Evolutionary conservation across 2,797 vertebrate species (phyloP), one percentile per base, ranked within the genome.

Genomic region (Oreonectes daqikongensis): DNA sequence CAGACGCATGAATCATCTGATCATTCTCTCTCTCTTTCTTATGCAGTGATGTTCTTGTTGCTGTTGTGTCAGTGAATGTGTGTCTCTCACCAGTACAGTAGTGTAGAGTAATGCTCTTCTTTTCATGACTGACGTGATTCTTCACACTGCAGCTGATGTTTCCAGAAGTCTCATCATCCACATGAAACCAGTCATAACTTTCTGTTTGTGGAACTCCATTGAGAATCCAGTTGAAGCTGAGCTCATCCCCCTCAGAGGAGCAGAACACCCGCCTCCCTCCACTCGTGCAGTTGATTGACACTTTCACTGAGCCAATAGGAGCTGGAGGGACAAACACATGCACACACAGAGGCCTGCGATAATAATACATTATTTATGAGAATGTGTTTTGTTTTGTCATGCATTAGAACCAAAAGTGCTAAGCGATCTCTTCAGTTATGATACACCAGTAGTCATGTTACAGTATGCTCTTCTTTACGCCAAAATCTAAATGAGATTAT

Each of bases 231-330:
- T 0, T 72, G 53, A 67, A 79, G 26, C 1, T 6, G 30, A 72
- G 69, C 28, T 60, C 5, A n/a, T 79, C 77, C 50, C 77, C 77
- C 2, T 67, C 17, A 72, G 77, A 72, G 24, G 69, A 71, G 67
- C 77, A 79, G 69, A 9, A 60, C 61, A 72, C 77, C n/a, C 15
- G 35, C 77, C 50, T 60, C 22, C 2, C 2, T 18, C 11, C 22
- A 68, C 7, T n/a, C 14, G 8, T 30, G 30, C 70, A 73, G 15
- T 0, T 40, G 17, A 60, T 0, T 1, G 28, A 38, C 11, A 79
- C 18, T 4, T 52, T 28, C 42, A 79, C 77, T 26, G 63, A 73
- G 40, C 50, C 48, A 63, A 73, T 64, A n/a, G 5, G 1, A 50
- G 17, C 77, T 73, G 44, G 2, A 66, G 28, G 26, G 10, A 55